Evolutionary conservation across 2,797 vertebrate genomes (phyloP), one percentile per base, ranked within the genome.

Genomic region (Scleropages formosus): DNA sequence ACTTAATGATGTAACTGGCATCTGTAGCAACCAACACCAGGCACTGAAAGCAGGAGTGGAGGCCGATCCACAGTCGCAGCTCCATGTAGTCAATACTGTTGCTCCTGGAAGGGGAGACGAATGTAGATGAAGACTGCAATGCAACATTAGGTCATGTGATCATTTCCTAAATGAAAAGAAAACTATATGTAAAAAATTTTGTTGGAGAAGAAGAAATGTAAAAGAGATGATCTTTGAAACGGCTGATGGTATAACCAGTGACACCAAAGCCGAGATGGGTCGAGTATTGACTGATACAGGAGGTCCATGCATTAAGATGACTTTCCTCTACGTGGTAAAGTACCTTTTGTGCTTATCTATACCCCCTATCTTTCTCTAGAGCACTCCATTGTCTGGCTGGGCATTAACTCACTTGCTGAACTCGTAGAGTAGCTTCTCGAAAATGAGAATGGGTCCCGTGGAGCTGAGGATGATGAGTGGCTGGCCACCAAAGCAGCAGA

Each of bases 391-490:
- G 18, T 18, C 46, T 72, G 61, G 44, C 22, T 4, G 24, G 4
- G 20, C 4, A 10, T 0, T 13, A 78, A 87, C 96, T 90, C 91
- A 98, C 97, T 94, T 97, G 96, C 95, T 94, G 89, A 98, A 98
- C 75, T 98, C 96, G 0, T 92, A 98, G 27, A 98, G 95, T 75
- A 98, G 93, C 75, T 98, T 98, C 84, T 98, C 97, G 0, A 98
- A 98, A 90, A 98, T 94, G 83, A 98, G 94, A 80, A 98, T 98
- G 80, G 97, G 97, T 49, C 97, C 96, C 0, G 97, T 98, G 72
- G 96, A 98, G 79, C 97, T 98, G 80, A 98, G 94, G 86, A 98
- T 98, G 89, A 98, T 98, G 88, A 98, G 96, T 0, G 97, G 97
- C 74, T 98, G 97, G 69, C 97, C 97, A 0, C 94, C 90, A 1